Percentiles rank a stretch among this genome's conserved stretches.
These are phyloP conservation scores for Epinotia ramella DNA, from an alignment of 2,888 invertebrate species.

Conservation along the genomic window DNA sequence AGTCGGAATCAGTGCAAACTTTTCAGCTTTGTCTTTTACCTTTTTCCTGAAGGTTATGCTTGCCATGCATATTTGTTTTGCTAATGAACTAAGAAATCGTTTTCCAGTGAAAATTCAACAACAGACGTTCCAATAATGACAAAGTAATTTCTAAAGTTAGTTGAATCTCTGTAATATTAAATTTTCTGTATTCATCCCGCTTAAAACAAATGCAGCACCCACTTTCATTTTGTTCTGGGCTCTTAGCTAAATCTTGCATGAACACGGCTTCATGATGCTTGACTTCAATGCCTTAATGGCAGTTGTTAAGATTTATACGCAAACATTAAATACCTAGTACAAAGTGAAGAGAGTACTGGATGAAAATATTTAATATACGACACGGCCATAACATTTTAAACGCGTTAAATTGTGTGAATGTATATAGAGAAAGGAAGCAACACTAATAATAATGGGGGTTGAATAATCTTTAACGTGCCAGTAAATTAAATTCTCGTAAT, in stretches of 20 bases:
- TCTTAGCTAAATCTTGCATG: slow-evolving; percentile 22
- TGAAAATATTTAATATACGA: neutral
- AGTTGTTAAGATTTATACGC: slow-evolving; percentile 14
- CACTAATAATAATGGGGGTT: too few relatives aligned
- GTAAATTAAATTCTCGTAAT: too few relatives aligned
- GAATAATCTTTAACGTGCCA: too few relatives aligned
- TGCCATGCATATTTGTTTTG: too few relatives aligned
- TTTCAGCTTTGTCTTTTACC: too few relatives aligned
- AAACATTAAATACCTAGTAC: slow-evolving; percentile 14
- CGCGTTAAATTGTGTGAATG: neutral
- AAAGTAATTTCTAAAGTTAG: neutral
- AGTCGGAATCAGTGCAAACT: too few relatives aligned
- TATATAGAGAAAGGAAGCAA: too few relatives aligned
- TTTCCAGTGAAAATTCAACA: too few relatives aligned
- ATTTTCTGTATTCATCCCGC: slow-evolving; percentile 30
- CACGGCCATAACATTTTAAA: neutral
- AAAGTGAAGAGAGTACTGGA: neutral
- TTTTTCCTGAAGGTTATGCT: too few relatives aligned
- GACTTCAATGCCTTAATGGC: slow-evolving; percentile 12
- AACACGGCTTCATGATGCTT: slow-evolving; percentile 23
- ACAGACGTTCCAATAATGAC: too few relatives aligned
- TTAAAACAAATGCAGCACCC: slow-evolving; percentile 57
- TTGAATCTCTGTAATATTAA: neutral
- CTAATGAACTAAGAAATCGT: too few relatives aligned
- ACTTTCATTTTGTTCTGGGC: slow-evolving; percentile 22